Percentiles rank a stretch among this genome's conserved stretches.
These are phyloP conservation scores for Pristis pectinata DNA, from an alignment of 2,797 vertebrate species.

Conservation along the genomic window DNA sequence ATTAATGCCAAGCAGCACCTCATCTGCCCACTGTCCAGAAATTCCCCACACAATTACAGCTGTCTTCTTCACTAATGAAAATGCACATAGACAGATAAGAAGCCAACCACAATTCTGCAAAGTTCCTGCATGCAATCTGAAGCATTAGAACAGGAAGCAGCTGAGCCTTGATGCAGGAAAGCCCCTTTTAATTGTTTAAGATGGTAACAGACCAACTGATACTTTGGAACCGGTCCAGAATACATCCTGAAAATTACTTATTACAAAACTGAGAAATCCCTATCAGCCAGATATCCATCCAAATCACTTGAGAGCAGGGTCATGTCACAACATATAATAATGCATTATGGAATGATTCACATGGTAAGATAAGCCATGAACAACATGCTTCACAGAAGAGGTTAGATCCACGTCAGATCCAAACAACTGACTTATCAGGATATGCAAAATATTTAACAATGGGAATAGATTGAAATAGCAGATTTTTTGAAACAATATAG, in stretches of 20 bases:
- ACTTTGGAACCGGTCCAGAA: not conserved
- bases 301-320: not conserved
- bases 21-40: too few relatives aligned
- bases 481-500: too few relatives aligned
- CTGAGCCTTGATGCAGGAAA: conserved; percentile 18
- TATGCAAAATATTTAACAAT: too few relatives aligned
- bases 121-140: not conserved
- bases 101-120: not conserved
- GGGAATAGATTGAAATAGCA: too few relatives aligned
- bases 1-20: not conserved
- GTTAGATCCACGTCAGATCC: not conserved
- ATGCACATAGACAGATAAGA: not conserved
- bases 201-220: not conserved
- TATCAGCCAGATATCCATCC: not conserved
- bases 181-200: not conserved
- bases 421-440: too few relatives aligned
- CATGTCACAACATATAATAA: not conserved
- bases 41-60: too few relatives aligned
- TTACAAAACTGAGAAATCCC: not conserved
- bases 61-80: too few relatives aligned
- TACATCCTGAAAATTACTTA: not conserved
- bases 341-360: not conserved
- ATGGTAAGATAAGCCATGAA: not conserved
- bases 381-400: not conserved
- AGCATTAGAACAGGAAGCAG: conserved; percentile 29